phyloP scores from a whole-genome alignment of 2,888 invertebrate species.

The Anthoptus insignis region DNA sequence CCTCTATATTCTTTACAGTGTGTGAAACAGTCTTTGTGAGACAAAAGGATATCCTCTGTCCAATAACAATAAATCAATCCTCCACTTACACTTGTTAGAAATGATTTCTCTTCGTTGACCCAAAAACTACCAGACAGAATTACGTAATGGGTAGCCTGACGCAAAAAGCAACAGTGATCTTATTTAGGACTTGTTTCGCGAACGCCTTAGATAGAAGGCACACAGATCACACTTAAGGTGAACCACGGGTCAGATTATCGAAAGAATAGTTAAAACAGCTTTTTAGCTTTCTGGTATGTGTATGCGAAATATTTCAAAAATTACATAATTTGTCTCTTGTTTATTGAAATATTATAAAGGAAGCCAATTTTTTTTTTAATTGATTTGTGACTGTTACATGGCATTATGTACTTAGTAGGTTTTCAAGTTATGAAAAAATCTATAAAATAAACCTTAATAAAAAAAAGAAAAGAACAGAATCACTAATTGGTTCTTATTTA shows the following conservation, averaged over 20 bases:
- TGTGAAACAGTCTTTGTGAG: not conserved
- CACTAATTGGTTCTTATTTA: too few relatives aligned
- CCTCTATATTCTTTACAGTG: not conserved
- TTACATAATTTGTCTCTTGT: too few relatives aligned
- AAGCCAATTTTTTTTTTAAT: too few relatives aligned
- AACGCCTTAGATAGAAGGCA: not conserved
- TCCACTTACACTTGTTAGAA: conserved; percentile 30
- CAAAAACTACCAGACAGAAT: conserved; percentile 29
- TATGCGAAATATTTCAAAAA: too few relatives aligned
- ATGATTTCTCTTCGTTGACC: conserved; percentile 37
- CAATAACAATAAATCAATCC: conserved; percentile 30
- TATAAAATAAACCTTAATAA: too few relatives aligned
- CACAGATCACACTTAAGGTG: not conserved
- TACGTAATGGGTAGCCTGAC: conserved; percentile 21
- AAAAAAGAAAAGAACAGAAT: too few relatives aligned
- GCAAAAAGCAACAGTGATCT: conserved; percentile 21
- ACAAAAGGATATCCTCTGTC: conserved; percentile 30
- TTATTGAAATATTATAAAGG: too few relatives aligned
- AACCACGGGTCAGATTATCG: not conserved
- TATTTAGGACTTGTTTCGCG: conserved; percentile 12
- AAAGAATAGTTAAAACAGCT: too few relatives aligned
- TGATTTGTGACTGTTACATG: too few relatives aligned
- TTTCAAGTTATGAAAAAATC: too few relatives aligned
- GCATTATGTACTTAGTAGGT: too few relatives aligned
- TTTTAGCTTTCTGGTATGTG: too few relatives aligned